Conservation (phyloP, 2,888 invertebrate species). For the Lobophora halterata region DNA sequence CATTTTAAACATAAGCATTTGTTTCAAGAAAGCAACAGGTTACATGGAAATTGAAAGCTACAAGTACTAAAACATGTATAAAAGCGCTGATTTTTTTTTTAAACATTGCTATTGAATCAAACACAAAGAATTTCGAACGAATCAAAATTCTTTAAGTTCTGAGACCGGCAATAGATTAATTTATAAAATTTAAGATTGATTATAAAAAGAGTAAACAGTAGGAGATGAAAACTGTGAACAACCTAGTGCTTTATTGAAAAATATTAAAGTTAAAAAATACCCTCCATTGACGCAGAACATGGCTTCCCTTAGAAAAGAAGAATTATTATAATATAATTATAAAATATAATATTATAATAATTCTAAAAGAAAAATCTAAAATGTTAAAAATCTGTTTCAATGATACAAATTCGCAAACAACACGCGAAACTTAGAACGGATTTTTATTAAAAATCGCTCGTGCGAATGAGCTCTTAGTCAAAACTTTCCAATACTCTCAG, state of each 20-base stretch:
- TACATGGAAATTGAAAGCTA: constrained; percentile 25
- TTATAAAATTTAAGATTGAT: no score
- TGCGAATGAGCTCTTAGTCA: constrained; percentile 8
- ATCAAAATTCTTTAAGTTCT: no score
- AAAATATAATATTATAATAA: background rate
- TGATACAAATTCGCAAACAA: no score
- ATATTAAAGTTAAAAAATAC: constrained; percentile 49
- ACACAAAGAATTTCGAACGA: no score
- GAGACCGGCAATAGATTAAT: no score
- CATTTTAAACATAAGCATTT: constrained; percentile 65
- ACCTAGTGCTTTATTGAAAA: constrained; percentile 76
- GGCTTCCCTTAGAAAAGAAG: constrained; percentile 43
- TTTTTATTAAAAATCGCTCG: no score
- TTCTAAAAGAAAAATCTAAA: background rate
- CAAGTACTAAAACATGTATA: no score
- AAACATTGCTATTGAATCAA: constrained; percentile 1
- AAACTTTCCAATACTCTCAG: constrained; percentile 18
- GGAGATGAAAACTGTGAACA: constrained; percentile 34
- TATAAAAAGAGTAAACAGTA: constrained; percentile 11
- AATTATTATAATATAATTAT: background rate
- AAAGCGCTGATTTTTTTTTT: no score
- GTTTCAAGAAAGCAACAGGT: constrained; percentile 77
- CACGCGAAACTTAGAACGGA: no score
- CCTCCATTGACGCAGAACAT: constrained; percentile 75
- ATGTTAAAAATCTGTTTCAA: no score